phyloP scores from a whole-genome alignment of 2,888 invertebrate genomes.

The Thecophora atra region DNA sequence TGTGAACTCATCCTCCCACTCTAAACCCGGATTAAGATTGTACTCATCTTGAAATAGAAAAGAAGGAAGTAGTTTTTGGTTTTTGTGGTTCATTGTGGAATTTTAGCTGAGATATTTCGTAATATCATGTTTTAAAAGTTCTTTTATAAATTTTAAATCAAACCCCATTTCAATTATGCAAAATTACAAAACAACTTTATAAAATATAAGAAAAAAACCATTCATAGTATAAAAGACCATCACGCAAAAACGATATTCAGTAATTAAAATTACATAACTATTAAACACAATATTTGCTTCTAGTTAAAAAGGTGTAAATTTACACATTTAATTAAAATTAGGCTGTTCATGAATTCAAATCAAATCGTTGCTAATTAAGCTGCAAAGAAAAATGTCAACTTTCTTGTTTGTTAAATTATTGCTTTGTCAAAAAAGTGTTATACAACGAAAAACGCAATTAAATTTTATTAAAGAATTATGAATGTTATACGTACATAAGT shows the following conservation, averaged over 20 bases:
- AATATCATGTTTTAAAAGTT: slow-evolving; percentile 14
- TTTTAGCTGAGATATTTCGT: neutral
- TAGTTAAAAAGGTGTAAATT: too few relatives aligned
- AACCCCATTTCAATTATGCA: slow-evolving; percentile 7
- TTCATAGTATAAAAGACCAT: slow-evolving; percentile 3
- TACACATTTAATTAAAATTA: too few relatives aligned
- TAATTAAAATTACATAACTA: too few relatives aligned
- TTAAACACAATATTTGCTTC: too few relatives aligned
- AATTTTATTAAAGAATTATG: neutral
- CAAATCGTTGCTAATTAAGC: too few relatives aligned
- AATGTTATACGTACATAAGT: slow-evolving; percentile 24
- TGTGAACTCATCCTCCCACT: slow-evolving; percentile 99
- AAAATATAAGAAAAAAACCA: slow-evolving; percentile 34
- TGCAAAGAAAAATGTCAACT: too few relatives aligned
- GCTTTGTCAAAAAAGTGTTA: too few relatives aligned
- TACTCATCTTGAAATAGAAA: slow-evolving; percentile 88
- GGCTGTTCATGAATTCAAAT: too few relatives aligned
- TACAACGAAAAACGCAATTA: too few relatives aligned
- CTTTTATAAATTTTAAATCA: slow-evolving; percentile 3
- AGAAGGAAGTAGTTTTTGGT: slow-evolving; percentile 42
- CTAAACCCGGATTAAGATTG: slow-evolving; percentile 99
- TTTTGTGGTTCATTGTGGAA: slow-evolving; percentile 9
- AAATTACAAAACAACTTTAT: neutral
- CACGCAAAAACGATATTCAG: neutral
- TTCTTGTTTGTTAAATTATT: too few relatives aligned